Conservation (phyloP, 2,113 vertebrate genomes). For the Bufo bufo region DNA sequence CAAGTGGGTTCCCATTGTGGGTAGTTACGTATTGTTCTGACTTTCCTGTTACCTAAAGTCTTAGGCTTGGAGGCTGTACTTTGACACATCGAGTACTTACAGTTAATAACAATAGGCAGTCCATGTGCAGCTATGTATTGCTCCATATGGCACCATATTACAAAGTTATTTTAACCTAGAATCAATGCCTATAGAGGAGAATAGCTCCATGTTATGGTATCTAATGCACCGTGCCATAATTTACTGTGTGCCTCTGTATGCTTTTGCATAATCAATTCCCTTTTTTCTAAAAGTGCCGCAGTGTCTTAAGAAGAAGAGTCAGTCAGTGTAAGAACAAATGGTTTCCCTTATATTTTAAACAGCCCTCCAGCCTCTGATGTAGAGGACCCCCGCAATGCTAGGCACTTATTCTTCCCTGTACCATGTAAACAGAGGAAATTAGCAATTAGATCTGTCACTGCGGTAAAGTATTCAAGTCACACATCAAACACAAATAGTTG, state of each 20-base stretch:
- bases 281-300: no score
- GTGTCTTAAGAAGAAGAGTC: not conserved
- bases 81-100: no score
- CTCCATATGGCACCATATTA: no score
- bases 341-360: not conserved
- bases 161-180: not conserved
- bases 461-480: not conserved
- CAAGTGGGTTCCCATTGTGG: no score
- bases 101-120: no score
- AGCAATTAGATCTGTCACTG: not conserved
- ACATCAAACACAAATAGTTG: not conserved
- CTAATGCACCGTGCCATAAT: not conserved
- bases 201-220: not conserved
- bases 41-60: no score
- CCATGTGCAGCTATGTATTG: no score
- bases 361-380: not conserved
- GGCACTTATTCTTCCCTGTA: not conserved
- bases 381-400: not conserved
- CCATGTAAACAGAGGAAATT: not conserved
- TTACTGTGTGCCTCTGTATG: not conserved
- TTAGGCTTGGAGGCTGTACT: no score
- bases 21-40: no score
- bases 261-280: no score
- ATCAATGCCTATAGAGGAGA: not conserved
- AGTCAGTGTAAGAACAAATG: not conserved